Conservation (phyloP, 1,140 invertebrate species). For the Dolichoris vasculosae region DNA sequence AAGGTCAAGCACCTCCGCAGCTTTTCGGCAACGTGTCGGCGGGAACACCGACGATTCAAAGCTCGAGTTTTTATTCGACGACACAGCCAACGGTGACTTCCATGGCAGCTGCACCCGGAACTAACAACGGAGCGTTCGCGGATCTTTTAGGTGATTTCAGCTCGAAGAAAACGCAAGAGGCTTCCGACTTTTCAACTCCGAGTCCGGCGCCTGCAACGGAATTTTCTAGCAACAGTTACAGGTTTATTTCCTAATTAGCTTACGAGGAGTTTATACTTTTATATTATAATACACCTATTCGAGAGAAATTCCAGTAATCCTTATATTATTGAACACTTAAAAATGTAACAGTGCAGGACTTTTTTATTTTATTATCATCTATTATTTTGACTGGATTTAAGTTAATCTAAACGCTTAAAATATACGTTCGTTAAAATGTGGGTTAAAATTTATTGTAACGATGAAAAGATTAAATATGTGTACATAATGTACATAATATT, state of each 20-base stretch:
- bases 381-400: too few species aligned
- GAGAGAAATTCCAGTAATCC: background rate
- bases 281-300: background rate
- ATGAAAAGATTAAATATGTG: too few species aligned
- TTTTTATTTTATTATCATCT: too few species aligned
- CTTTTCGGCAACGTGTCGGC: background rate
- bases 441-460: too few species aligned
- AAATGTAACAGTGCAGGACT: too few species aligned
- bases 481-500: too few species aligned
- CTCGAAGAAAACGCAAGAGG: conserved; percentile 35
- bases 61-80: conserved; percentile 18
- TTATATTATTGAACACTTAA: too few species aligned
- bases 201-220: conserved; percentile 64
- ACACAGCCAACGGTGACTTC: conserved; percentile 37
- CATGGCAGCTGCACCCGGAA: conserved; percentile 47
- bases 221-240: conserved; percentile 55
- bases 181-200: conserved; percentile 46
- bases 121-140: conserved; percentile 27
- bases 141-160: conserved; percentile 66
- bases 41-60: background rate
- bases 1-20: background rate
- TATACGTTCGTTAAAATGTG: too few species aligned
- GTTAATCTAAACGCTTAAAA: too few species aligned
- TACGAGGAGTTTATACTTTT: background rate
- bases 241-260: conserved; percentile 30